Percentiles rank a stretch among this genome's conserved stretches.
These are phyloP conservation scores for Choristoneura rosaceana DNA, from an alignment of 2,888 invertebrate genomes.

Conservation along the genomic window DNA sequence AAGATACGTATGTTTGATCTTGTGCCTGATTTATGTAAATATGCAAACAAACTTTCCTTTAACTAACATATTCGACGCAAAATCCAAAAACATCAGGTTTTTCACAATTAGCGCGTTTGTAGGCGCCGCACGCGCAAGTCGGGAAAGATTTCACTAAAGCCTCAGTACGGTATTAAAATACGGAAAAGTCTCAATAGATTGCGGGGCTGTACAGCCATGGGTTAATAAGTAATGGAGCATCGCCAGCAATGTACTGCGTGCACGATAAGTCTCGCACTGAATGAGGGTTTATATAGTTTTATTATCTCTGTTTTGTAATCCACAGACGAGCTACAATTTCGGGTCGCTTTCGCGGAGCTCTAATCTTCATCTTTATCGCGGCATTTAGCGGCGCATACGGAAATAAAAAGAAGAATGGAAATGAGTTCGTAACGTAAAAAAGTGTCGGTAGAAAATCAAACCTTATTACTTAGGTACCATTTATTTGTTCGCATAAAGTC, in stretches of 20 bases:
- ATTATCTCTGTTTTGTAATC: constrained; percentile 15
- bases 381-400: background rate
- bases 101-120: constrained; percentile 11
- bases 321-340: constrained; percentile 15
- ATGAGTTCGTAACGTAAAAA: no score
- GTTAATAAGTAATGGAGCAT: no score
- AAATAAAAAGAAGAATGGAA: background rate
- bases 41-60: constrained; percentile 15
- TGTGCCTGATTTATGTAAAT: background rate
- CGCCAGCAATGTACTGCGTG: no score
- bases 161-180: no score
- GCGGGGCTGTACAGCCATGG: no score
- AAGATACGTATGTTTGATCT: background rate
- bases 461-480: no score
- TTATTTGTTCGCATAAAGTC: no score
- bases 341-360: constrained; percentile 40
- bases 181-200: no score
- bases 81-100: constrained; percentile 8
- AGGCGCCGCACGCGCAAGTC: constrained; percentile 11
- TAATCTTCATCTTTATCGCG: constrained; percentile 39
- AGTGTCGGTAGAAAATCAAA: no score
- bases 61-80: background rate
- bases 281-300: constrained; percentile 7
- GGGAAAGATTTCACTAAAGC: no score
- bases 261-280: no score